Evolutionary conservation across 2,113 vertebrate species (phyloP).

Genomic region (Rhynchomys soricoides): DNA sequence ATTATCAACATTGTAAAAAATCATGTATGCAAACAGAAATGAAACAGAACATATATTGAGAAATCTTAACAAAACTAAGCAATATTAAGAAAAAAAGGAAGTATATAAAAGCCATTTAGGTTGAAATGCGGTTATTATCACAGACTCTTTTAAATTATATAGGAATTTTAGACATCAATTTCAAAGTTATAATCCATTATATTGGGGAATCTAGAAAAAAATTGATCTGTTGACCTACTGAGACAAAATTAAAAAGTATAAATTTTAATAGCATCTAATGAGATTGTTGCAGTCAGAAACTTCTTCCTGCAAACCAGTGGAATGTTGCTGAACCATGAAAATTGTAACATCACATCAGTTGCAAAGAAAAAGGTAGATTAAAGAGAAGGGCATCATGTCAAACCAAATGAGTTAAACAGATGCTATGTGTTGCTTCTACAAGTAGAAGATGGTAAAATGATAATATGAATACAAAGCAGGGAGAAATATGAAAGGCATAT

Average conservation of each 20-base stretch:
- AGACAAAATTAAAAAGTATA: background rate
- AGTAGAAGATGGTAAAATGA: background rate
- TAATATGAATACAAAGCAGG: background rate
- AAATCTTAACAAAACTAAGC: background rate
- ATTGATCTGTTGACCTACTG: background rate
- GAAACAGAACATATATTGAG: background rate
- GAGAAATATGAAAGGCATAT: background rate
- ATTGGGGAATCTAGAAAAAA: background rate
- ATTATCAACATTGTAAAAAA: background rate
- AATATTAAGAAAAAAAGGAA: background rate
- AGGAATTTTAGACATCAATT: background rate
- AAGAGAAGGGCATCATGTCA: background rate
- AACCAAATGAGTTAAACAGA: background rate
- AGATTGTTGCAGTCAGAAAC: background rate
- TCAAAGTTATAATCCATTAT: background rate
- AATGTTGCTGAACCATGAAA: background rate
- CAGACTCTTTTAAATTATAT: background rate
- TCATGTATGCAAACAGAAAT: background rate
- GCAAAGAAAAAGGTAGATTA: background rate
- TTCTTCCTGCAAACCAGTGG: background rate
- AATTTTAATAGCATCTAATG: background rate
- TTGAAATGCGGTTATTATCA: background rate
- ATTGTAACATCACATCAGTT: background rate
- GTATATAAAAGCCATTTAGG: background rate
- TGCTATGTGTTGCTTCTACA: background rate